Evolutionary conservation across 1,140 invertebrate genomes (phyloP).

Genomic region (Cydia splendana): DNA sequence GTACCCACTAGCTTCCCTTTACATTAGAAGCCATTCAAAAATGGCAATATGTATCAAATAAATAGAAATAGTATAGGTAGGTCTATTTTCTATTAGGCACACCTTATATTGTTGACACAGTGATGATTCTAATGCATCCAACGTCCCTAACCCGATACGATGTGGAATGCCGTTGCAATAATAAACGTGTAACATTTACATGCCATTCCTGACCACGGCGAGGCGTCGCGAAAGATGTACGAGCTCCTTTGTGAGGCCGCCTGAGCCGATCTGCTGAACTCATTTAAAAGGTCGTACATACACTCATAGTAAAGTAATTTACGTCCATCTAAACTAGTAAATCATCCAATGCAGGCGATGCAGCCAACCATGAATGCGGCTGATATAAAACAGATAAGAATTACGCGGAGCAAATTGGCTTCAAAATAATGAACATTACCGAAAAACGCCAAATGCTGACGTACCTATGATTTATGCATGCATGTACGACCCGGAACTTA

Average conservation of each 20-base stretch:
- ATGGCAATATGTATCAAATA: not conserved
- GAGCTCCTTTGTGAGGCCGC: slow-evolving; percentile 33
- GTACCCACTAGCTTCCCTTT: no score
- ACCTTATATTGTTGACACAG: slow-evolving; percentile 20
- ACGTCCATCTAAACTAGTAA: not conserved
- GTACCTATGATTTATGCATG: slow-evolving; percentile 5
- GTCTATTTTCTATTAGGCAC: not conserved
- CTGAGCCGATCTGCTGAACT: not conserved
- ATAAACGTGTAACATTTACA: slow-evolving; percentile 35
- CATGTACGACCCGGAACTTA: not conserved
- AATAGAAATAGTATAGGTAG: not conserved
- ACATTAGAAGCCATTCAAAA: no score
- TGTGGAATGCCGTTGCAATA: slow-evolving; percentile 29
- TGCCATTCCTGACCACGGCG: slow-evolving; percentile 34
- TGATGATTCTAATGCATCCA: slow-evolving; percentile 29
- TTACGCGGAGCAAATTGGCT: not conserved
- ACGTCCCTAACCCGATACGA: slow-evolving; percentile 28
- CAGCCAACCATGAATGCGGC: not conserved
- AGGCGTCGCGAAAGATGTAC: slow-evolving; percentile 33
- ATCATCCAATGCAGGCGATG: not conserved
- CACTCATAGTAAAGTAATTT: not conserved
- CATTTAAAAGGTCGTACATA: slow-evolving; percentile 5
- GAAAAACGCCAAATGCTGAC: not conserved
- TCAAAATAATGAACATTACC: slow-evolving; percentile 22
- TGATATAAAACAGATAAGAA: slow-evolving; percentile 24